A percentile compares a stretch with the other conserved stretches of the same genome.
phyloP scores from a whole-genome alignment of 1,140 invertebrate genomes.

The Temnothorax curvispinosus region DNA sequence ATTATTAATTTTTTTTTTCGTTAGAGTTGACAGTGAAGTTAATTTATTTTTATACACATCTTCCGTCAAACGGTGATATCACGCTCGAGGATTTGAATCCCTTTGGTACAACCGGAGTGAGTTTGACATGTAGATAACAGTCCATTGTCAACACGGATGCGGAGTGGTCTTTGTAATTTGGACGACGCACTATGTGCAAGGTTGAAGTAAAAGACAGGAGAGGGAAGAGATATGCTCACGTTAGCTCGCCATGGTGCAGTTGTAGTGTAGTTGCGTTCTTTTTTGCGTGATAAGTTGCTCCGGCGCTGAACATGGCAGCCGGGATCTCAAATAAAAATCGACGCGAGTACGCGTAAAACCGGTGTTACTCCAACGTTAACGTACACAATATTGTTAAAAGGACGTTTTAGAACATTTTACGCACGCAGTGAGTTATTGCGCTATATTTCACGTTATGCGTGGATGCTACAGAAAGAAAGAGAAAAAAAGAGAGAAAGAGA shows the following conservation, averaged over 20 bases:
- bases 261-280: conserved; percentile 24
- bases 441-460: conserved; percentile 45
- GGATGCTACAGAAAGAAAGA: neutral
- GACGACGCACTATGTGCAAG: conserved; percentile 5
- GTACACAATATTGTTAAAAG: conserved; percentile 52
- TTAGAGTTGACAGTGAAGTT: neutral
- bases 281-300: conserved; percentile 31
- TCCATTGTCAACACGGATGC: neutral
- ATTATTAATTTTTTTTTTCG: neutral
- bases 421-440: conserved; percentile 35
- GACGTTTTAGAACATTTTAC: conserved; percentile 40
- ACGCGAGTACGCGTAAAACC: conserved; percentile 10
- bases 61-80: neutral
- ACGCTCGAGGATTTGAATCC: neutral
- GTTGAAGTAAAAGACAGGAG: neutral
- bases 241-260: neutral
- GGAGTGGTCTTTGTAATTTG: conserved; percentile 15
- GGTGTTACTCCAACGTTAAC: conserved; percentile 17
- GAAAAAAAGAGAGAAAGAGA: neutral
- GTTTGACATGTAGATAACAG: conserved; percentile 22
- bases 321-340: conserved; percentile 50
- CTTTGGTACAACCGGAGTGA: neutral
- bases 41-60: neutral
- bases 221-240: neutral
- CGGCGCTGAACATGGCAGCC: conserved; percentile 30